Evolutionary conservation across 2,113 vertebrate species (phyloP), one percentile per base, ranked within the genome.

Genomic region (Bostrychus sinensis): DNA sequence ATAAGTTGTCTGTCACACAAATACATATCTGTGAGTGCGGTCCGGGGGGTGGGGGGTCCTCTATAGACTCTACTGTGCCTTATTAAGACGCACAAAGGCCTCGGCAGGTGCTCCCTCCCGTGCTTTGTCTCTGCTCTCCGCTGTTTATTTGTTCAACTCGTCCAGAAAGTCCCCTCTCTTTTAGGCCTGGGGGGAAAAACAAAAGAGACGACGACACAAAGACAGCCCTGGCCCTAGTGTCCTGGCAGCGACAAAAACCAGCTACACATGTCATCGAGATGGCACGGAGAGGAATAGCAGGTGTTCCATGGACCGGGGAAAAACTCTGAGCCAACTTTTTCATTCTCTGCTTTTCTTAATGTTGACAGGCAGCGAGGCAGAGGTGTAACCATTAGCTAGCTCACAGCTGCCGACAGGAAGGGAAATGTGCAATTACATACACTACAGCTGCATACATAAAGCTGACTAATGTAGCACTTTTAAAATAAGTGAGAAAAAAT

Each of bases 101-200:
- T 26, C 25, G 66, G 82, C 88, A 88, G 88, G 86, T 88, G 88
- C 78, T 88, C 75, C 56, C 63, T 72, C 66, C 62, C 61, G 39
- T 61, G n/a, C 80, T 87, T 83, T 86, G 83, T 88, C 61, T 80
- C 57, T 80, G 66, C 73, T 64, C 67, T 75, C 72, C 57, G 76
- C 78, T 83, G 79, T 86, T 88, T 87, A 85, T 86, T 89, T 88
- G 85, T 81, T 73, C 78, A 73, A 77, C 72, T 82, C 67, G 26
- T 42, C 46, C 60, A 81, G 66, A 76, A 63, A 50, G 78, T 57
- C 72, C 23, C 59, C 53, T 62, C 70, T 66, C 45, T 39, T 66
- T 78, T 5, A 10, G 50, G 58, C 65, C 58, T 67, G 19, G 2
- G 68, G 65, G 71, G n/a, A n/a, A 48, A 66, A 57, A 84, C 84